Evolutionary conservation across 1,140 invertebrate species (phyloP), one percentile per base, ranked within the genome.

Genomic region (Listronotus bonariensis): DNA sequence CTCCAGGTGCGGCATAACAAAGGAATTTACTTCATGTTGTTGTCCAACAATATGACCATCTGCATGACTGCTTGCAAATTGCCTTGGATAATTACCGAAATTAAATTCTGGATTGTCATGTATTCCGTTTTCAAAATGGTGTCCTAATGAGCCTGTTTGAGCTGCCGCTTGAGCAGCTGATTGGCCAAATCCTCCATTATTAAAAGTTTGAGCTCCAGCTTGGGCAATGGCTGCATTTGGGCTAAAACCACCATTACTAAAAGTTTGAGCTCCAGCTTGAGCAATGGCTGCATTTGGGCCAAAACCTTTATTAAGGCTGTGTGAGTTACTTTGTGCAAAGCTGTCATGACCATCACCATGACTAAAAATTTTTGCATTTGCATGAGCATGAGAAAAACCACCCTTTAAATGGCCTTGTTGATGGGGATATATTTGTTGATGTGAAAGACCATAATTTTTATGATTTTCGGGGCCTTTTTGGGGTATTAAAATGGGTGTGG

Each of bases 91-190:
- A 20, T 42, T 14, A 48, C 18, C n/a, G 9, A 14, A 18, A 43
- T 4, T 8, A 18, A 15, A 15, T n/a, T 4, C 17, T 43, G 3
- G n/a, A 18, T 14, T 1, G 42, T n/a, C 17, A 15, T 18, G 17
- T 1, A 7, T 43, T 12, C 40, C 54, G 18, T 43, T 36, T 3
- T 18, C 43, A 45, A 46, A 57, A 31, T 60, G 34, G 12, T 32
- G 46, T 48, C 26, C 45, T 58, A 42, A 6, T 49, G 43, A 49
- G 43, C 45, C 17, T 15, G 56, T 45, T 48, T 49, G 26, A 10
- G 56, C 56, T 20, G n/a, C 5, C 12, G 45, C 36, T 41, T 49
- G 46, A 9, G 43, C 11, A 11, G 10, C 32, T 41, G 46, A n/a
- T 9, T 42, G 7, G 32, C 38, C 59, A 17, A 62, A 62, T 42